Evolutionary conservation across 2,113 vertebrate genomes (phyloP), one percentile per base, ranked within the genome.

Genomic region (Melozone crissalis): DNA sequence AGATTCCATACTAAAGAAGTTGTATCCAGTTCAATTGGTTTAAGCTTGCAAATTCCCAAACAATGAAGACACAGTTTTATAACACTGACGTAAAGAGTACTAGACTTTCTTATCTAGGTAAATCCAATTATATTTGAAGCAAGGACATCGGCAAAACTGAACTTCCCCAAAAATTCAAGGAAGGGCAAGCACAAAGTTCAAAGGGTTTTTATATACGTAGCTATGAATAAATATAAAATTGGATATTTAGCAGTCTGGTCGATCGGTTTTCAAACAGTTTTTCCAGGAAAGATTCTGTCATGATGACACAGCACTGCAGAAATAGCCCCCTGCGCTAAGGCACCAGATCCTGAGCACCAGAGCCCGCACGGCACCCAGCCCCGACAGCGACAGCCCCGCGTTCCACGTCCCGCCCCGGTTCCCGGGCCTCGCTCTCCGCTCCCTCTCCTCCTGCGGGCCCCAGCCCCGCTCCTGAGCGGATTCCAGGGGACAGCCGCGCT

Each of bases 331-430:
- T 3, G 6, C 4, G 6, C 54, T 15, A 10, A 33, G 27, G 4
- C 27, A 4, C 19, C 74, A 31, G 7, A 9, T 0, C 35, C 2
- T 0, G 15, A 30, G 41, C 51, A 15, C 24, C 52, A 18, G 14
- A n/a, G 13, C 1, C 15, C 8, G 4, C 27, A 62, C 1, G 27
- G 30, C 22, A 7, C 16, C 18, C 75, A 15, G 3, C 28, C 14
- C 57, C 3, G 10, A 12, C 33, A 12, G 31, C 10, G 33, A 10
- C 57, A 41, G 24, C 21, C 31, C 10, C 37, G 1, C 1, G 8
- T 2, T 3, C 75, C 55, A 1, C 26, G 13, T 4, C 9, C 39
- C 26, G 22, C 13, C 31, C 22, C 26, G 7, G 8, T 4, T 6
- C 4, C 27, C 1, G 5, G 15, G 58, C 65, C 65, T 17, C 17